These are phyloP conservation scores for Lordiphosa clarofinis DNA, from an alignment of 1,140 invertebrate species.

Conservation along the genomic window DNA sequence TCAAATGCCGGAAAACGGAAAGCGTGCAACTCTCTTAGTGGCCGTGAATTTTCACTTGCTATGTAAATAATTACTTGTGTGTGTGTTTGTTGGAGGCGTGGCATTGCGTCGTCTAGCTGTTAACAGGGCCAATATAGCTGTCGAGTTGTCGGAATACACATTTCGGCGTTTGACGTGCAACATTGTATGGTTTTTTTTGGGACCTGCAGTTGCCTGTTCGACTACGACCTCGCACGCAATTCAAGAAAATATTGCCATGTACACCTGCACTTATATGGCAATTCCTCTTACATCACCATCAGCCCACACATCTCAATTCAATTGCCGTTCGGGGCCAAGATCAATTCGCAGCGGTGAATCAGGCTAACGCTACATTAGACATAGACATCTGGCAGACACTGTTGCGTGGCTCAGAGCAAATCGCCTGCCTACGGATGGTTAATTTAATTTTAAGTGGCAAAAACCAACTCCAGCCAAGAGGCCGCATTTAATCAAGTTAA, in stretches of 20 bases:
- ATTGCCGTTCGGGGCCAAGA: conserved; percentile 46
- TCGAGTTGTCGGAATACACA: conserved; percentile 14
- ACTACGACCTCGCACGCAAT: conserved; percentile 62
- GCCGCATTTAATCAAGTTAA: conserved; percentile 47
- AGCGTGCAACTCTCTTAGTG: conserved; percentile 50
- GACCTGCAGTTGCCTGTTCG: conserved; percentile 4
- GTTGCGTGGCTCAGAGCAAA: conserved; percentile 2
- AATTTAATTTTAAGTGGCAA: conserved; percentile 2
- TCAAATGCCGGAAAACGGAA: conserved; percentile 10
- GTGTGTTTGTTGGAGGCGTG: conserved; percentile 25
- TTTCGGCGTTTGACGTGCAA: conserved; percentile 8
- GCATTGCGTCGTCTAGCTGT: conserved; percentile 24
- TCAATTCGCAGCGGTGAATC: conserved; percentile 33
- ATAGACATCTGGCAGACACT: conserved; percentile 42
- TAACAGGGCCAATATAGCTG: conserved; percentile 58
- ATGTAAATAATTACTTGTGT: conserved; percentile 48
- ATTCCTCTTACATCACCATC: conserved; percentile 59
- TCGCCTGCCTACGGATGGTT: conserved; percentile 20
- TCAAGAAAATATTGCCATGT: conserved; percentile 22
- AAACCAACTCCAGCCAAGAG: conserved; percentile 17
- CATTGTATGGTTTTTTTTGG: conserved; percentile 6
- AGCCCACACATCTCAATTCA: conserved; percentile 32
- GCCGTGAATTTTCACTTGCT: conserved; percentile 55
- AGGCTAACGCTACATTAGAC: conserved; percentile 12
- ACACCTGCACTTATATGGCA: conserved; percentile 29